These are phyloP conservation scores for Delichon dasypus DNA, from an alignment of 2,797 vertebrate genomes.

Conservation along the genomic window DNA sequence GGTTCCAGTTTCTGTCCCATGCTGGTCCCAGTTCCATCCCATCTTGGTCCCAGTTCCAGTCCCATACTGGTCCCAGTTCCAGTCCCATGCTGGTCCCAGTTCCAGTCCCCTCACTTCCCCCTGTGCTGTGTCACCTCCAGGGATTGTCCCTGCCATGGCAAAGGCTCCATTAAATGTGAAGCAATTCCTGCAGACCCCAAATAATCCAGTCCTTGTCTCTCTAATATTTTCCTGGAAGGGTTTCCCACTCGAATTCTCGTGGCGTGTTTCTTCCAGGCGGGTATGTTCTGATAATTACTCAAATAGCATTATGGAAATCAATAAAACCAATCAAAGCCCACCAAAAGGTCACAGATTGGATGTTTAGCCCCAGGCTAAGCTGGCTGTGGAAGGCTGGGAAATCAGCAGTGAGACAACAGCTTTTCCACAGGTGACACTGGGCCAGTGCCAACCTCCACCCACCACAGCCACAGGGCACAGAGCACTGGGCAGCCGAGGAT, in stretches of 20 bases:
- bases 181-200: not conserved
- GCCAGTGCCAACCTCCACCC: not conserved
- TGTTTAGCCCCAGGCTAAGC: not conserved
- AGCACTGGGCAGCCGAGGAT: not conserved
- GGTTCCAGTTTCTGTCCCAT: fast-evolving
- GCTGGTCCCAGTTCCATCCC: not conserved
- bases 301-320: not conserved
- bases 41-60: not conserved
- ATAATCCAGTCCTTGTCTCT: not conserved
- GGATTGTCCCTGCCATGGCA: not conserved
- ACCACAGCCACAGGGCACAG: not conserved
- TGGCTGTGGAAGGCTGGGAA: not conserved
- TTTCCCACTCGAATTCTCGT: not conserved
- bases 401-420: not conserved
- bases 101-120: not conserved
- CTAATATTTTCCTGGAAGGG: not conserved
- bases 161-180: not conserved
- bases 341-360: not conserved
- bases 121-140: not conserved
- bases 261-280: not conserved
- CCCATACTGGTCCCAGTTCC: not conserved
- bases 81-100: not conserved
- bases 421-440: not conserved
- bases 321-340: not conserved
- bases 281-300: not conserved